Base-by-base conservation (phyloP, 2,113 vertebrate genomes). In the Scomber scombrus region DNA sequence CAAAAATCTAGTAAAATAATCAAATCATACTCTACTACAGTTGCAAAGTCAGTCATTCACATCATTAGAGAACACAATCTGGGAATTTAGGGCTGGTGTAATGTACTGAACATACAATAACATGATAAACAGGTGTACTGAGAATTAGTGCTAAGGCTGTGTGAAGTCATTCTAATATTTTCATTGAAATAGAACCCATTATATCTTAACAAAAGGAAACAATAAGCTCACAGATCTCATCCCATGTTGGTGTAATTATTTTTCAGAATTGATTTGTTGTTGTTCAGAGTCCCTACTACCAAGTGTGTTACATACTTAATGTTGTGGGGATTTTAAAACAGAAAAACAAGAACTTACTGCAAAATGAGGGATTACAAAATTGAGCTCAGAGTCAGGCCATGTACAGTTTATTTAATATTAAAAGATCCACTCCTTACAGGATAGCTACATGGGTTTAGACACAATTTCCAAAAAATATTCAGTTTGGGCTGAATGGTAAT, bases 361-460 rank as follows among this genome's bases (percentile, higher is more conserved):
- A 68, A 85, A 80, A 79, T 5, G 70, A 82, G 29, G 3, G 56
- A 55, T 34, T 68, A 0, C 60, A 71, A 49, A 75, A 71, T 69
- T 16, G 9, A 80, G 63, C 45, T 80, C 49, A 81, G 69, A 78
- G 71, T 61, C 68, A 73, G 84, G 78, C 82, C 75, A 21, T 83
- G 90, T 57, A 56, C 49, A 49, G 66, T 67, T 29, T 18, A 29
- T 64, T 19, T 12, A 1, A 50, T 68, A 52, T 57, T 21, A 18
- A 16, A 52, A 51, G 49, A 64, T 26, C 60, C 3, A 26, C 23
- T 0, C 1, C 31, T 4, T 23, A 50, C 47, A 58, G 21, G 18
- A 71, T 3, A 55, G 10, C 10, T 40, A 6, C 34, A 26, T 49
- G 34, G 13, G 18, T 73, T 62, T 21, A 11, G 0, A 45, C 21